Evolutionary conservation across 2,113 vertebrate genomes (phyloP).

Genomic region (Embiotoca jacksoni): DNA sequence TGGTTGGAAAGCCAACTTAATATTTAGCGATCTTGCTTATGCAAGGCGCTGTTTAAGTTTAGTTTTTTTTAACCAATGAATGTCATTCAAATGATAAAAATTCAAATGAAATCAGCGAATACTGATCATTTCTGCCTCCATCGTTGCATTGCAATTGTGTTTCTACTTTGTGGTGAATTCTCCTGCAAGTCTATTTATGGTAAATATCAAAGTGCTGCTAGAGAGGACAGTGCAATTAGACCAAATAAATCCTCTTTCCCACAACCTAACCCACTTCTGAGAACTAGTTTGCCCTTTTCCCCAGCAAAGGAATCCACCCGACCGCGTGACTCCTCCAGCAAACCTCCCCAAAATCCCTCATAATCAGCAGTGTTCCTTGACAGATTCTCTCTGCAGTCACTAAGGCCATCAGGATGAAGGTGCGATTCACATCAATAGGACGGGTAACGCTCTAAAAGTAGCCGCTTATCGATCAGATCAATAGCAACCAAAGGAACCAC

Average conservation of each 20-base stretch:
- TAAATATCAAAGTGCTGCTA: conserved; percentile 4
- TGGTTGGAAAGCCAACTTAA: background rate
- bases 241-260: conserved; percentile 64
- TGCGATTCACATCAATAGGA: conserved; percentile 45
- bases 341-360: conserved; percentile 65
- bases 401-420: conserved; percentile 45
- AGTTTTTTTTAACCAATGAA: background rate
- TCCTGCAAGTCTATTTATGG: background rate
- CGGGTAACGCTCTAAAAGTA: conserved; percentile 61
- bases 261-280: conserved; percentile 59
- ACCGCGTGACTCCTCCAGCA: conserved; percentile 61
- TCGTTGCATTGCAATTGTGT: background rate
- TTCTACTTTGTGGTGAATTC: conserved; percentile 16
- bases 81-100: background rate
- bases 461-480: conserved; percentile 66
- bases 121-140: background rate
- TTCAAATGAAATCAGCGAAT: background rate
- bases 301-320: conserved; percentile 58
- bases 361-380: conserved; percentile 63
- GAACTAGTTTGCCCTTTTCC: conserved; percentile 46
- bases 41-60: background rate
- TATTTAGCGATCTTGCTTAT: conserved; percentile 6
- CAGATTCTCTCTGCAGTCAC: conserved; percentile 23
- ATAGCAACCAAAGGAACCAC: conserved; percentile 42
- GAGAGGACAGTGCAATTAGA: conserved; percentile 54